Evolutionary conservation across 2,888 invertebrate species (phyloP), one percentile per base, ranked within the genome.

Genomic region (Agrochola litura): DNA sequence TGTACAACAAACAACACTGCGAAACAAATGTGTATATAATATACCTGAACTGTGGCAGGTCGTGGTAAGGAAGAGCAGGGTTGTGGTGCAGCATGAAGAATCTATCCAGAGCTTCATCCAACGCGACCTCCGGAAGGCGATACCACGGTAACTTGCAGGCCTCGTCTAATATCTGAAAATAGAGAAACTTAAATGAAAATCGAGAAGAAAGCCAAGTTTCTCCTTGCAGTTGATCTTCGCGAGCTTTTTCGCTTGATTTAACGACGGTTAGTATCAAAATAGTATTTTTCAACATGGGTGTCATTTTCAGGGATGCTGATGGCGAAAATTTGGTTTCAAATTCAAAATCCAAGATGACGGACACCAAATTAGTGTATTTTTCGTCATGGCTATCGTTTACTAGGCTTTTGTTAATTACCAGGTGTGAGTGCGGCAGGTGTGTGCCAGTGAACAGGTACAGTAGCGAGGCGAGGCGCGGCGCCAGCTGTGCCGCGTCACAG

Each of bases 121-220:
- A 77, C 3, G 93, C 94, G 0, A 78, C 71, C 64, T 92, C 92
- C 0, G 95, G 94, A 16, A 97, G 88, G 6, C 92, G 88, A 69
- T 81, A 74, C 97, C 97, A 97, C 30, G 96, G 95, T 52, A 97
- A 84, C n/a, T 79, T 83, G 10, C 90, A 89, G 5, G 94, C 92
- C 64, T 94, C 92, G 6, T 93, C 90, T 64, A 96, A 49, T 2
- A 92, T 89, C 95, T 95, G 69, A 6, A 8, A 60, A 16, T 41
- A 6, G 22, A 25, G 0, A n/a, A 43, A 8, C 30, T 16, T 14
- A 0, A 12, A 56, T 74, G 6, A 41, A 46, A 64, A 46, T 14
- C 12, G 3, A 22, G 22, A 22, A 52, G 9, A 30, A 22, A 67
- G 22, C 66, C 8, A 2, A 46, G 66, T 25, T 0, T 14, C 30